Evolutionary conservation across 2,888 invertebrate species (phyloP).

Genomic region (Orthosia gracilis): DNA sequence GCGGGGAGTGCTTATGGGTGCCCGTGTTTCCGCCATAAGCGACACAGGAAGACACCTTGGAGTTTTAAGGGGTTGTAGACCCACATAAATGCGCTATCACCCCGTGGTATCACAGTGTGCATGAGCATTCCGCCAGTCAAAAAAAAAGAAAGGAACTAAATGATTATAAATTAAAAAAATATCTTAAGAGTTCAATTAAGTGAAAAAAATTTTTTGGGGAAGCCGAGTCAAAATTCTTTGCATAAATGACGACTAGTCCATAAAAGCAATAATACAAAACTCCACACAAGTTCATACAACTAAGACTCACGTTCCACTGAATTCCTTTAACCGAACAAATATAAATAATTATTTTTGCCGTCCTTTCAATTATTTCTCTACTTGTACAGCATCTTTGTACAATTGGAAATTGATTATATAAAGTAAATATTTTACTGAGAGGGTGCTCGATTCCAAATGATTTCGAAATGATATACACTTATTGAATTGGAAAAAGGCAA

Average conservation of each 20-base stretch:
- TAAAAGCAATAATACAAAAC: neutral
- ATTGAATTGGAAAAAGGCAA: conserved; percentile 33
- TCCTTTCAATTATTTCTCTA: conserved; percentile 19
- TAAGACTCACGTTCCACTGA: neutral
- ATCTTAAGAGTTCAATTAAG: too few species aligned
- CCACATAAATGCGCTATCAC: too few species aligned
- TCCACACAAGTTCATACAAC: neutral
- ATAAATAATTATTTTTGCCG: conserved; percentile 7
- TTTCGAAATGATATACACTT: conserved; percentile 24
- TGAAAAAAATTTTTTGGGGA: neutral
- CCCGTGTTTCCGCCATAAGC: too few species aligned
- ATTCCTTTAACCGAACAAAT: conserved; percentile 19
- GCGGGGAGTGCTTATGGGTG: too few species aligned
- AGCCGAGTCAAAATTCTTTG: neutral
- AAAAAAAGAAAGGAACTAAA: too few species aligned
- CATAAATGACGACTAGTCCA: neutral
- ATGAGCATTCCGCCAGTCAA: too few species aligned
- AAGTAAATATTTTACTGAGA: conserved; percentile 41
- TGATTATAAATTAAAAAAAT: too few species aligned
- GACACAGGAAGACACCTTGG: too few species aligned
- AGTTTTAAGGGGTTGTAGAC: too few species aligned
- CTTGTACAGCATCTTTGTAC: conserved; percentile 35
- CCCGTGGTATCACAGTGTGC: too few species aligned
- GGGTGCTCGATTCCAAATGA: conserved; percentile 9
- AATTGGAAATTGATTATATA: conserved; percentile 53